phyloP scores from a whole-genome alignment of 2,113 vertebrate genomes.

The Callocephalon fimbriatum region DNA sequence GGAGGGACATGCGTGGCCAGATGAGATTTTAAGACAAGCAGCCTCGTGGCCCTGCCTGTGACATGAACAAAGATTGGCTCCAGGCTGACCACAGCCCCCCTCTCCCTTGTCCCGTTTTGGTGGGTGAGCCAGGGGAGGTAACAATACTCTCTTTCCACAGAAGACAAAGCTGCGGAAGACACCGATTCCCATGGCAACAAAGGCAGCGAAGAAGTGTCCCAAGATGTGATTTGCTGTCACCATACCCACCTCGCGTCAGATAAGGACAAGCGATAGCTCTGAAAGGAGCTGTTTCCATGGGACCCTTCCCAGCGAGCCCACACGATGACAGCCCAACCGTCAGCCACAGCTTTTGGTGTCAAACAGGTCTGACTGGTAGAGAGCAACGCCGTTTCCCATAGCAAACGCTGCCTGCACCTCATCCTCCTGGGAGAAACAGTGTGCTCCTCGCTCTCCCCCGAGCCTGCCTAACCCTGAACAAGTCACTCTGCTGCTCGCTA shows the following conservation, averaged over 20 bases:
- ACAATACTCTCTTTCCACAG: not conserved
- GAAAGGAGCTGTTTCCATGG: conserved; percentile 55
- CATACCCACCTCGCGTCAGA: not conserved
- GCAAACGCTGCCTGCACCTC: not conserved
- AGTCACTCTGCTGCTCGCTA: not conserved
- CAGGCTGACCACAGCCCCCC: not conserved
- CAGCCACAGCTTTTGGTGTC: not conserved
- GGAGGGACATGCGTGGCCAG: rapidly evolving
- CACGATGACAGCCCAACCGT: not conserved
- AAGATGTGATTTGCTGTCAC: conserved; percentile 61
- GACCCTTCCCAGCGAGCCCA: not conserved
- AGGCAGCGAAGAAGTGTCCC: conserved; percentile 41
- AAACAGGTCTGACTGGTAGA: not conserved
- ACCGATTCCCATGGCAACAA: conserved; percentile 49
- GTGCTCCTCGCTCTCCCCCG: not conserved
- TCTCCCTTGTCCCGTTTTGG: not conserved
- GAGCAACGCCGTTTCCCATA: not conserved
- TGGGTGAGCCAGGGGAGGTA: not conserved
- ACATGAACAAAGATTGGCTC: rapidly evolving
- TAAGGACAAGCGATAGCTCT: conserved; percentile 23
- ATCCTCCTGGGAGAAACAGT: not conserved
- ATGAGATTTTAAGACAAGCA: not conserved
- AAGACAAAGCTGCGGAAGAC: conserved; percentile 23
- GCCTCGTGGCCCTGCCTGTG: rapidly evolving
- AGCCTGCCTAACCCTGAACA: not conserved